phyloP scores from a whole-genome alignment of 1,140 invertebrate species.

The Trissolcus basalis region DNA sequence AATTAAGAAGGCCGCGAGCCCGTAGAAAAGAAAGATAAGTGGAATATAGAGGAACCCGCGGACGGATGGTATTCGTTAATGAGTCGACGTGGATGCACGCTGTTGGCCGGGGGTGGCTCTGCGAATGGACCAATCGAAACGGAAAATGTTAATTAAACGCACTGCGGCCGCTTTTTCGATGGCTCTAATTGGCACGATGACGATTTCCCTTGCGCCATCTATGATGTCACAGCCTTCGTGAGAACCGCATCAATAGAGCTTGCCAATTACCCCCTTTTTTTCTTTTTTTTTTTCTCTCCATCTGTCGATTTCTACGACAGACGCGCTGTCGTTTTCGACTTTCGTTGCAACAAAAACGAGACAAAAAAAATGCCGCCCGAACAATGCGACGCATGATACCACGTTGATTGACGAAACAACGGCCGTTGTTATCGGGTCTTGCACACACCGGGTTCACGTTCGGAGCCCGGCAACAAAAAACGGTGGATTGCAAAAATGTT shows the following conservation, averaged over 20 bases:
- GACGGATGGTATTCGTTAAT: constrained; percentile 74
- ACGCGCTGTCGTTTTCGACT: constrained; percentile 11
- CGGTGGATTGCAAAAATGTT: no score
- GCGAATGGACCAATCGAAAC: constrained; percentile 67
- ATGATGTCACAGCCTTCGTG: constrained; percentile 56
- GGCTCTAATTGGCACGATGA: constrained; percentile 72
- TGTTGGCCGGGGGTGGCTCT: constrained; percentile 43
- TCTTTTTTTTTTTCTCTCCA: no score
- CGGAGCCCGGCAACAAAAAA: no score
- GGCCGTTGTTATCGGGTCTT: neutral
- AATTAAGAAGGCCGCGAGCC: constrained; percentile 70
- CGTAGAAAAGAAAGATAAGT: constrained; percentile 58
- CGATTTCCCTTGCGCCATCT: constrained; percentile 65
- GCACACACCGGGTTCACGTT: neutral
- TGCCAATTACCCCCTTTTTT: constrained; percentile 41
- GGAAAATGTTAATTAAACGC: constrained; percentile 76
- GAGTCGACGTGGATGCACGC: constrained; percentile 64
- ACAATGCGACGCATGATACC: constrained; percentile 24
- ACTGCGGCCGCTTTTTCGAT: constrained; percentile 57
- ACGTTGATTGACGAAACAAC: constrained; percentile 20
- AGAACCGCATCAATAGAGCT: constrained; percentile 44
- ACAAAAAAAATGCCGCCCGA: constrained; percentile 18
- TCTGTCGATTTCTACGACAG: constrained; percentile 29
- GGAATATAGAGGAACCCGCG: constrained; percentile 58
- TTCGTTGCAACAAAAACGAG: constrained; percentile 4